Base-by-base conservation (phyloP, 2,888 invertebrate genomes). In the Abrostola tripartita region DNA sequence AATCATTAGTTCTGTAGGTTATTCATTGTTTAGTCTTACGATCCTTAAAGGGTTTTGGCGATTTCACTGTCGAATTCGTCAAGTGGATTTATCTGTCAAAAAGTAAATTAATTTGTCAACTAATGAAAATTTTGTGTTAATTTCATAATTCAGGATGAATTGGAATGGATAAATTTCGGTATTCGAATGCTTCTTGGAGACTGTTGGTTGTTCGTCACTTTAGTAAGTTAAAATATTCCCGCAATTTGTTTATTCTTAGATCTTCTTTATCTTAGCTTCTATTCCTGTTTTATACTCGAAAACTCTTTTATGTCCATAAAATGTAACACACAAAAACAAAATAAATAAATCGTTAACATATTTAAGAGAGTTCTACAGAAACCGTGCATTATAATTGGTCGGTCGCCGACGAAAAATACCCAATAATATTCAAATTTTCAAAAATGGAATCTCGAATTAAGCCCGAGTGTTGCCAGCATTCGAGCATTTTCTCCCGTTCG, bases 1-100 rank as follows among this genome's bases (percentile, higher is more conserved):
- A 93, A 93, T 93, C 88, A 93, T 93, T 92, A 92, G 90, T 91
- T 89, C 81, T 86, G 81, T 80, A 83, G 88, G 88, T 87, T 24
- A 47, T 47, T 5, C 89, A 90, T 92, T 92, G 92, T 93, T 89
- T 79, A 70, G 78, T 88, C 82, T 88, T 81, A 81, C 87, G 85
- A 86, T 82, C 85, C 86, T 85, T 84, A 85, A 88, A 88, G 86
- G 88, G 86, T 86, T 87, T 85, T 72, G 81, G 81, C 74, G 84
- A 83, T 78, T 83, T 83, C 81, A 82, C 85, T 88, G 85, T 65
- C 78, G 77, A 73, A 83, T 83, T 85, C 81, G 83, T 85, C 84
- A 86, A 90, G 87, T 89, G 86, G 85, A 90, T 90, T 91, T 91
- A 88, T 92, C 92, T 90, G 85, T 88, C 84, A 68, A 78, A 85